Percentiles rank a stretch among this genome's conserved stretches.
phyloP scores from a whole-genome alignment of 2,888 invertebrate species.

The Tinea semifulvella region DNA sequence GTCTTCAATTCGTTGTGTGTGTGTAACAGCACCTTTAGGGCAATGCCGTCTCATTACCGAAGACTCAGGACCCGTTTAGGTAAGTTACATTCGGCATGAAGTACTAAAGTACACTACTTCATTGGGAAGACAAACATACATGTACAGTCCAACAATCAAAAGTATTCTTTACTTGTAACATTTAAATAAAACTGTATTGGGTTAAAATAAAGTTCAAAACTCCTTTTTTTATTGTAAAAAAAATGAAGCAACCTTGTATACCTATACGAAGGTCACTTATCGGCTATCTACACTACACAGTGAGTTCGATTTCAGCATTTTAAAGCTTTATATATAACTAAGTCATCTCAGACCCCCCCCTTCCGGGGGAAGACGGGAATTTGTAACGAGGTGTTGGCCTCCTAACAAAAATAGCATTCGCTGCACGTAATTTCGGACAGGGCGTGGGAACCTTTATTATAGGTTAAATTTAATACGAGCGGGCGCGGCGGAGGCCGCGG shows the following conservation, averaged over 20 bases:
- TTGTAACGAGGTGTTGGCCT: too few species aligned
- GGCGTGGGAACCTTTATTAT: too few species aligned
- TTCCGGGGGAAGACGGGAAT: too few species aligned
- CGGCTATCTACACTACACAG: not conserved
- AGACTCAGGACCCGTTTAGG: constrained; percentile 48
- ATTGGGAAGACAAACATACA: constrained; percentile 43
- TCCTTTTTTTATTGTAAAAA: not conserved
- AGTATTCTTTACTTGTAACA: not conserved
- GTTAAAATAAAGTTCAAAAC: not conserved
- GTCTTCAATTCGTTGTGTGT: too few species aligned
- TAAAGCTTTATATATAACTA: too few species aligned
- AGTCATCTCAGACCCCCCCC: too few species aligned
- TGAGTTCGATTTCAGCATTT: not conserved
- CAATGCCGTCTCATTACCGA: constrained; percentile 49
- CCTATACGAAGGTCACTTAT: not conserved
- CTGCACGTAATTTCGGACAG: too few species aligned
- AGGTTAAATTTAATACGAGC: too few species aligned
- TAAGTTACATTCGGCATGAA: constrained; percentile 47
- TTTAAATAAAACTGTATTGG: not conserved
- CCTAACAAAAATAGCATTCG: too few species aligned
- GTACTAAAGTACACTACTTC: constrained; percentile 52
- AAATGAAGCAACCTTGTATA: not conserved
- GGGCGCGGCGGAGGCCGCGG: too few species aligned
- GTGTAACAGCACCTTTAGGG: too few species aligned
- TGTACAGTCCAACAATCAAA: not conserved